Conservation (phyloP, 2,113 vertebrate genomes). For the Oophaga pumilio region DNA sequence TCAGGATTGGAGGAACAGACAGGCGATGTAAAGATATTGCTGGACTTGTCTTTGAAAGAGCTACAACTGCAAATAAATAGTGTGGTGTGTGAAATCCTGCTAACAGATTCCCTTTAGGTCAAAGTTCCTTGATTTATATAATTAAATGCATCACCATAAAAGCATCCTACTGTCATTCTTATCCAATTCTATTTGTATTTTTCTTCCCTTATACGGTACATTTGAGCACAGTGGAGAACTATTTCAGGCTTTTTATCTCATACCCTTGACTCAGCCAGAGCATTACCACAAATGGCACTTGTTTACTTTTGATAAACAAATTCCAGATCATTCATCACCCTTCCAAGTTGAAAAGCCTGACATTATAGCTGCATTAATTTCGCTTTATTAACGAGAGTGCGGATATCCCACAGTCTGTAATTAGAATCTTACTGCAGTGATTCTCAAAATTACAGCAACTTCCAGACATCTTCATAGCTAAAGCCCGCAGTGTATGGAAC, state of each 20-base stretch:
- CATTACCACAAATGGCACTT: constrained; percentile 44
- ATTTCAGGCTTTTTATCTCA: constrained; percentile 60
- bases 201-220: constrained; percentile 58
- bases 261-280: constrained; percentile 61
- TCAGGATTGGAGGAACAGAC: too few relatives aligned
- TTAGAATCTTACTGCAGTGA: constrained; percentile 50
- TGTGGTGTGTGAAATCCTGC: background rate
- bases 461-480: constrained; percentile 25
- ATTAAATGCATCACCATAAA: background rate
- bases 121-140: background rate
- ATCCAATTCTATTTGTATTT: constrained; percentile 19
- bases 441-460: constrained; percentile 49
- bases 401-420: constrained; percentile 25
- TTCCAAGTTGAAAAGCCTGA: constrained; percentile 57
- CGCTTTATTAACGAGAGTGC: constrained; percentile 46
- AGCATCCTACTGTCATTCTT: constrained; percentile 40
- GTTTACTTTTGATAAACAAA: constrained; percentile 64
- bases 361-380: constrained; percentile 46
- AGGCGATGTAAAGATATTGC: background rate
- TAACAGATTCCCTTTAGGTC: background rate
- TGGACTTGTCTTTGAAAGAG: too few relatives aligned
- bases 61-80: background rate
- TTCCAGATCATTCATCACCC: constrained; percentile 59
- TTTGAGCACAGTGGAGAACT: constrained; percentile 48
- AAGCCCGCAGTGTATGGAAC: constrained; percentile 14